Conservation (phyloP, 2,113 vertebrate genomes). For the Melierax canorus region DNA sequence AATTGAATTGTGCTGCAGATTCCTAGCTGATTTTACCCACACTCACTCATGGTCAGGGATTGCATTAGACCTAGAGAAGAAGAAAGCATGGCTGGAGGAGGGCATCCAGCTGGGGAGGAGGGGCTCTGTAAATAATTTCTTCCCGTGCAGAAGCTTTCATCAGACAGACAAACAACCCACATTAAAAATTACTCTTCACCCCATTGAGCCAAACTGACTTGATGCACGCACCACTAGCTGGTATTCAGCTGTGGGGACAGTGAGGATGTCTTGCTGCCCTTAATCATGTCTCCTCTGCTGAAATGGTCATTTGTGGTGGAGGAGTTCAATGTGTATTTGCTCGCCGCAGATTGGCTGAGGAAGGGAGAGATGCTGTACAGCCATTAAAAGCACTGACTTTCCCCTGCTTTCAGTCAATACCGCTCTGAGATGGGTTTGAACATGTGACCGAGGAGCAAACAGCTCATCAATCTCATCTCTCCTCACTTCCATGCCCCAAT, state of each 20-base stretch:
- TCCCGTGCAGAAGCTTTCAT: not conserved
- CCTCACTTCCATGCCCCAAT: not conserved
- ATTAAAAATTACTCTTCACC: not conserved
- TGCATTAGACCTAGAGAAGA: not conserved
- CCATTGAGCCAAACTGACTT: not conserved
- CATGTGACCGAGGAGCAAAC: not conserved
- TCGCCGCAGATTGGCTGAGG: not conserved
- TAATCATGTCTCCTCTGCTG: not conserved
- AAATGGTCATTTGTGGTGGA: not conserved
- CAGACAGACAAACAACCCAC: not conserved
- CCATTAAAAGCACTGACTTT: not conserved
- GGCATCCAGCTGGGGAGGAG: not conserved
- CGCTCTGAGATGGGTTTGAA: not conserved
- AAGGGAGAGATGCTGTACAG: not conserved
- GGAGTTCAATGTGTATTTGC: not conserved
- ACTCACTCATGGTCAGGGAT: not conserved
- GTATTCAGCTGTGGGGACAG: not conserved
- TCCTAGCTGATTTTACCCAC: not conserved
- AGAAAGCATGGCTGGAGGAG: not conserved
- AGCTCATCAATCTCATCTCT: not conserved
- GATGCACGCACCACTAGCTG: not conserved
- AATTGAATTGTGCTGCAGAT: conserved; percentile 52
- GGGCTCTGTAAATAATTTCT: not conserved
- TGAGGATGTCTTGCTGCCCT: not conserved
- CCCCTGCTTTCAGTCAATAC: not conserved